Evolutionary conservation across 2,113 vertebrate species (phyloP).

Genomic region (Cettia cetti): DNA sequence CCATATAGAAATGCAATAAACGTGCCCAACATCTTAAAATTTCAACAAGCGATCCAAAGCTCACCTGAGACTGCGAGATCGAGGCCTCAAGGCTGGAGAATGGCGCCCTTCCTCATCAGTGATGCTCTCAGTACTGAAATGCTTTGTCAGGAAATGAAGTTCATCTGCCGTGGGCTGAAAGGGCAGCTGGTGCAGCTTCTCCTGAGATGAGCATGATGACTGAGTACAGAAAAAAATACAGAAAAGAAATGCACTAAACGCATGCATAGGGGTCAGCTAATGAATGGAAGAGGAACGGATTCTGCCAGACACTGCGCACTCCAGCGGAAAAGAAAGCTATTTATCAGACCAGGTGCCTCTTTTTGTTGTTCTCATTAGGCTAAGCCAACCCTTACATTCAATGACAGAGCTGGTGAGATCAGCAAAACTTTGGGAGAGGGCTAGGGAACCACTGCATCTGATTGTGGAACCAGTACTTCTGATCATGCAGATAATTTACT

Average conservation of each 20-base stretch:
- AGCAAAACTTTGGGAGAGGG: neutral
- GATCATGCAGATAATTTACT: neutral
- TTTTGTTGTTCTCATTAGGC: neutral
- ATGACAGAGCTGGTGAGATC: neutral
- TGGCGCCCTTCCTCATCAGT: constrained; percentile 91
- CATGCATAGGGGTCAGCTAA: constrained; percentile 60
- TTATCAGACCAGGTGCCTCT: constrained; percentile 63
- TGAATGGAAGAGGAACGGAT: constrained; percentile 40
- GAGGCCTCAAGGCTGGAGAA: constrained; percentile 91
- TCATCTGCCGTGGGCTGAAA: constrained; percentile 97
- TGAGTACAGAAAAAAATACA: constrained; percentile 82
- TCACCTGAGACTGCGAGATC: constrained; percentile 92
- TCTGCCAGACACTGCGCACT: constrained; percentile 26
- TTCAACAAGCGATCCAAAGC: neutral
- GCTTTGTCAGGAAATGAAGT: constrained; percentile 97
- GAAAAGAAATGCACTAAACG: constrained; percentile 66
- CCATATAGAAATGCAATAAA: neutral
- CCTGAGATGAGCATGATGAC: constrained; percentile 99
- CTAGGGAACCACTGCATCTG: neutral
- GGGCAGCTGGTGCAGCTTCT: constrained; percentile 98
- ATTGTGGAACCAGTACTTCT: neutral
- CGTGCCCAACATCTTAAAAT: neutral
- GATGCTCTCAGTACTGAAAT: constrained; percentile 97
- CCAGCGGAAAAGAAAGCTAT: constrained; percentile 35
- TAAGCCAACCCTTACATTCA: neutral